phyloP scores from a whole-genome alignment of 2,113 vertebrate species.

The Bubo blakistoni region DNA sequence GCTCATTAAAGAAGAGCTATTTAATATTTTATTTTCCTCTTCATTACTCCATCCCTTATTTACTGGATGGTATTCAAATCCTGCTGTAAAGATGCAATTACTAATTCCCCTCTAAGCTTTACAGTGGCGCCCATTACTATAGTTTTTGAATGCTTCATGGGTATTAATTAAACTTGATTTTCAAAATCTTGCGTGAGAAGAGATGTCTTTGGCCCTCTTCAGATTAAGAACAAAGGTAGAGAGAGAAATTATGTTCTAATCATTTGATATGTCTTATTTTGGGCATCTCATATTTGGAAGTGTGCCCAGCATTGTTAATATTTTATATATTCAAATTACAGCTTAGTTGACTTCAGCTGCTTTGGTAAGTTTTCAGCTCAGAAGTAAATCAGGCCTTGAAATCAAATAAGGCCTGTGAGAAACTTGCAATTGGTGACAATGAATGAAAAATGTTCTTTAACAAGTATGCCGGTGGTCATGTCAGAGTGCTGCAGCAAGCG shows the following conservation, averaged over 20 bases:
- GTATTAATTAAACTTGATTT: conserved; percentile 42
- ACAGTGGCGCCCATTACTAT: not conserved
- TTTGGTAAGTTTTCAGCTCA: not conserved
- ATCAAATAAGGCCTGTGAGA: not conserved
- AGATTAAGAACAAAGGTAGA: conserved; percentile 15
- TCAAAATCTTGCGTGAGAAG: not conserved
- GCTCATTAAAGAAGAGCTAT: conserved; percentile 42
- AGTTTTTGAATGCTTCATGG: not conserved
- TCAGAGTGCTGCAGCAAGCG: not conserved
- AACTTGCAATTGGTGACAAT: not conserved
- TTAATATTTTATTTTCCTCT: conserved; percentile 15
- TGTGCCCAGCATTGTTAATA: conserved; percentile 10
- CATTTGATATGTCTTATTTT: not conserved
- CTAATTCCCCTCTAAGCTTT: conserved; percentile 9
- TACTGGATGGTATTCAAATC: conserved; percentile 31
- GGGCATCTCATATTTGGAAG: not conserved
- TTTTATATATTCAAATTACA: conserved; percentile 13
- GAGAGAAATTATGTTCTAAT: not conserved
- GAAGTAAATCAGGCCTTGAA: not conserved
- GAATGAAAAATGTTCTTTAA: not conserved
- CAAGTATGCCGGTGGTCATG: not conserved
- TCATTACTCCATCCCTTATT: conserved; percentile 14
- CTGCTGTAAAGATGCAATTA: conserved; percentile 29
- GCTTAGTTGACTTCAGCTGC: not conserved
- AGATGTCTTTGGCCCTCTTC: not conserved